Conservation (phyloP, 2,797 vertebrate species). For the Monodelphis domestica region DNA sequence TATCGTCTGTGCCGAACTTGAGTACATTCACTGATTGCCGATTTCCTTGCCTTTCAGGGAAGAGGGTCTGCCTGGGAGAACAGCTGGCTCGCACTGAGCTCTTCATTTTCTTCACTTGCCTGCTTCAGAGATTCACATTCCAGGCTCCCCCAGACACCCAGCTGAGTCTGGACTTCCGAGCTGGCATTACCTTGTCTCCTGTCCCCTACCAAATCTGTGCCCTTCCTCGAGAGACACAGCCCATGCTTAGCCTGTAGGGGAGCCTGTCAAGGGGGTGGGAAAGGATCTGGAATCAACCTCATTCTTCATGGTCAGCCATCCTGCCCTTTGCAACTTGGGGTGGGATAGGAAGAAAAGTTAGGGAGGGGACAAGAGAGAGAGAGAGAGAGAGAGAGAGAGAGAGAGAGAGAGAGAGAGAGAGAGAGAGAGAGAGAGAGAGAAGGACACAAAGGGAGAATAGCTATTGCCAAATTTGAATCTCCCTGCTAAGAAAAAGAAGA, state of each 20-base stretch:
- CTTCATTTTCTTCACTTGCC: conserved; percentile 84
- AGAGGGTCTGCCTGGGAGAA: conserved; percentile 85
- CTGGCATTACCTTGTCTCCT: conserved; percentile 87
- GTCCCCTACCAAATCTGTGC: conserved; percentile 85
- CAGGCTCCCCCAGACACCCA: conserved; percentile 78
- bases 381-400: not conserved
- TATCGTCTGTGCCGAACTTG: not conserved
- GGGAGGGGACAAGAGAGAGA: not conserved
- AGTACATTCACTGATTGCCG: not conserved
- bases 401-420: not conserved
- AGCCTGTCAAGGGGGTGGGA: rapidly evolving
- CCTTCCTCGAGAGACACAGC: conserved; percentile 56
- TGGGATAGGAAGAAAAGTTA: not conserved
- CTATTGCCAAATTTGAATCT: too few species aligned
- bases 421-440: not conserved
- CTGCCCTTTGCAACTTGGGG: not conserved
- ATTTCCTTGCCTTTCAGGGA: conserved; percentile 85
- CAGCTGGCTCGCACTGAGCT: conserved; percentile 82
- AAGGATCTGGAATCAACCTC: not conserved
- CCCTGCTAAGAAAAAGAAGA: not conserved
- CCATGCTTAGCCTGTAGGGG: too few species aligned
- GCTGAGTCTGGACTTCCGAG: conserved; percentile 81
- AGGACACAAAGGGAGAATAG: not conserved
- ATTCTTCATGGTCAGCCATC: not conserved
- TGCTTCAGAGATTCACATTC: conserved; percentile 91